Conservation (phyloP, 2,888 invertebrate genomes). For the Saturnia japonica region DNA sequence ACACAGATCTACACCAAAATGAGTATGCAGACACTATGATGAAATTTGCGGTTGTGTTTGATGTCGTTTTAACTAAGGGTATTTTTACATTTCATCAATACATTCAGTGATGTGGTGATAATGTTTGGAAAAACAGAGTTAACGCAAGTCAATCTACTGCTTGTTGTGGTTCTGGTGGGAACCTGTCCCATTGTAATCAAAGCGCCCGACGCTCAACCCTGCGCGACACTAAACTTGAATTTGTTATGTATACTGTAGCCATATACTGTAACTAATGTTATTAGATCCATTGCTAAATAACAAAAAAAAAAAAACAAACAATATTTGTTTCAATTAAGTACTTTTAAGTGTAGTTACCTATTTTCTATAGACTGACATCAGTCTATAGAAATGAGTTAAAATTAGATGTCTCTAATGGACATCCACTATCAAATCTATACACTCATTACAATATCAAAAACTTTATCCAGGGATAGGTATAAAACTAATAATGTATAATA, state of each 20-base stretch:
- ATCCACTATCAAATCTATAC: no score
- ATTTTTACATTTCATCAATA: not conserved
- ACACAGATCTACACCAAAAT: not conserved
- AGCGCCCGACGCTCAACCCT: slow-evolving; percentile 53
- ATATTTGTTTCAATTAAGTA: not conserved
- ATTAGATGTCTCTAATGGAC: no score
- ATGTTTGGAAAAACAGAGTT: not conserved
- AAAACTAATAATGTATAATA: not conserved
- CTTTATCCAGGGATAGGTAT: not conserved
- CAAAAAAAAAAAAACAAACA: no score
- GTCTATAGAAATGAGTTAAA: no score
- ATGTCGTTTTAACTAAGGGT: not conserved
- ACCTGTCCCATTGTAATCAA: slow-evolving; percentile 42
- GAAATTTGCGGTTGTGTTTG: not conserved
- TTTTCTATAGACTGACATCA: no score
- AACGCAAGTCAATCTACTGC: slow-evolving; percentile 17
- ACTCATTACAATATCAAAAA: not conserved
- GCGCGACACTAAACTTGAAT: slow-evolving; percentile 73
- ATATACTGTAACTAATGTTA: slow-evolving; percentile 38
- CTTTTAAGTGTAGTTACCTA: not conserved
- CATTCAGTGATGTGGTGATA: not conserved
- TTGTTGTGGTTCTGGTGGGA: slow-evolving; percentile 37
- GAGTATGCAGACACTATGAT: not conserved
- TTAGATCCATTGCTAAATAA: slow-evolving; percentile 37
- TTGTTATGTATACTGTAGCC: slow-evolving; percentile 68